Evolutionary conservation across 2,888 invertebrate species (phyloP).

Genomic region (Cosmopolites sordidus): DNA sequence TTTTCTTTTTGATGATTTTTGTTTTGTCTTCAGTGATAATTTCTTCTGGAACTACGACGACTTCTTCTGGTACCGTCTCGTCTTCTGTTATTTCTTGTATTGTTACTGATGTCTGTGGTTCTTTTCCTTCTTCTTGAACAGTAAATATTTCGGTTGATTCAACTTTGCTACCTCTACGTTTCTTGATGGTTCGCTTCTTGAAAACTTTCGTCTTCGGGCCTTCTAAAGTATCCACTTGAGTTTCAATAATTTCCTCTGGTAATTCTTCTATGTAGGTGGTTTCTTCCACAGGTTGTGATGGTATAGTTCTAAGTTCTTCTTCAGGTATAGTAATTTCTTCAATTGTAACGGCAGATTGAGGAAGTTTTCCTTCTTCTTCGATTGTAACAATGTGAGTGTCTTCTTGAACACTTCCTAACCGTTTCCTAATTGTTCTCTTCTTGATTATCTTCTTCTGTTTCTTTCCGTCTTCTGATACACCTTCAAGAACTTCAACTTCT

Average conservation of each 20-base stretch:
- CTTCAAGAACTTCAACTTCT: constrained; percentile 44
- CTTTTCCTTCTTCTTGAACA: constrained; percentile 46
- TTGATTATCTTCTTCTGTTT: constrained; percentile 39
- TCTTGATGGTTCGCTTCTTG: constrained; percentile 47
- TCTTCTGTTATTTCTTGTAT: constrained; percentile 34
- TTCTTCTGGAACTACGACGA: constrained; percentile 31
- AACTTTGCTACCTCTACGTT: constrained; percentile 45
- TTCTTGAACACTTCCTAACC: constrained; percentile 41
- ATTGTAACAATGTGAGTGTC: constrained; percentile 42
- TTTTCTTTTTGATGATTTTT: constrained; percentile 6
- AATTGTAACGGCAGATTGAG: constrained; percentile 35
- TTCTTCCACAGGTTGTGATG: constrained; percentile 11
- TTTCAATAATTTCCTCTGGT: constrained; percentile 36
- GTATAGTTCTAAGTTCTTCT: constrained; percentile 12
- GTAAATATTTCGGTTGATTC: constrained; percentile 50
- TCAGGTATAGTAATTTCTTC: constrained; percentile 32
- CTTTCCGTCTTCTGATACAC: constrained; percentile 35
- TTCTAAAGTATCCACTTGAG: constrained; percentile 32
- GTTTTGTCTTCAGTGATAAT: constrained; percentile 19
- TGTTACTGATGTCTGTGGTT: constrained; percentile 44
- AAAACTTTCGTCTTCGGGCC: constrained; percentile 39
- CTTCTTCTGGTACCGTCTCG: constrained; percentile 22
- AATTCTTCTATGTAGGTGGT: constrained; percentile 33
- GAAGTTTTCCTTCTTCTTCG: constrained; percentile 43
- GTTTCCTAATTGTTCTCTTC: constrained; percentile 47